These are phyloP conservation scores for Bombus waltoni DNA, from an alignment of 1,140 invertebrate genomes.

Conservation along the genomic window DNA sequence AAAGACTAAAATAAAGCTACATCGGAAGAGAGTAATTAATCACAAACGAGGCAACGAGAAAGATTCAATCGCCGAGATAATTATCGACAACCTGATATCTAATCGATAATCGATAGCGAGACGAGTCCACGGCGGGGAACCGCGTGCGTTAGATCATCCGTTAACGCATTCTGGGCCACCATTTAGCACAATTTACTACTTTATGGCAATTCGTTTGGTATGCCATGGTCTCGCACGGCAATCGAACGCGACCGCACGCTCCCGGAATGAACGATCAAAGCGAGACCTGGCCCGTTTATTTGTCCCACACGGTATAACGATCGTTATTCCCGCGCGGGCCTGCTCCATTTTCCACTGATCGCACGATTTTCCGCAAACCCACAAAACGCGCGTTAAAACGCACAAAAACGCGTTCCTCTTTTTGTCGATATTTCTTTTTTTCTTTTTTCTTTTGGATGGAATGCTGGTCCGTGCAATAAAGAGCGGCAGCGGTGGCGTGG, in stretches of 20 bases:
- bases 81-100: constrained; percentile 7
- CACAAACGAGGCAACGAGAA: not conserved
- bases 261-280: constrained; percentile 62
- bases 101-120: constrained; percentile 32
- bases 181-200: constrained; percentile 61
- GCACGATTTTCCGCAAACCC: not conserved
- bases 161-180: constrained; percentile 53
- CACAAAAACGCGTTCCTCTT: too few relatives aligned
- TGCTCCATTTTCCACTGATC: not conserved
- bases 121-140: not conserved
- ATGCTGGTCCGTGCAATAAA: not conserved
- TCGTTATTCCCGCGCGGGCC: constrained; percentile 48
- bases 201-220: constrained; percentile 48
- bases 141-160: constrained; percentile 35
- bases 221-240: constrained; percentile 1
- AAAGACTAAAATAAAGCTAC: not conserved
- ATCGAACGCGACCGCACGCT: constrained; percentile 46
- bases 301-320: constrained; percentile 40
- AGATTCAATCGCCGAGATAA: not conserved
- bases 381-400: not conserved
- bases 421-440: not conserved
- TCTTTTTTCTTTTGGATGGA: too few relatives aligned
- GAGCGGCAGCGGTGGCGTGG: too few relatives aligned
- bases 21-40: not conserved
- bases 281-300: constrained; percentile 54